Base-by-base conservation (phyloP, 2,797 vertebrate genomes). In the Chelmon rostratus region DNA sequence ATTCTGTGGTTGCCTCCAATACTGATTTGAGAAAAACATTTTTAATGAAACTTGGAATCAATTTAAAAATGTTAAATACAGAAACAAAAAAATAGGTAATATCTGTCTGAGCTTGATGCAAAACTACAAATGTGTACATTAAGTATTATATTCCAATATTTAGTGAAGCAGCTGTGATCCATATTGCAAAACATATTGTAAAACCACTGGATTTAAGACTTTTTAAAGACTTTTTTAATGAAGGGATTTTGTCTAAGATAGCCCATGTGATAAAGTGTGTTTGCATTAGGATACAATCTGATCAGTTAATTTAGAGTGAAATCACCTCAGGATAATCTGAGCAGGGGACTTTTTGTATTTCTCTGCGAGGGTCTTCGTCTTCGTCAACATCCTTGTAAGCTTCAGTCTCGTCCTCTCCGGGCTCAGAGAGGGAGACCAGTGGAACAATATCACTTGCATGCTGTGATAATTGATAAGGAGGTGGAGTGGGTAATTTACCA, bases 321-420 rank as follows among this genome's bases (percentile, higher is more conserved):
- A 28, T 37, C 88, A 99, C 98, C 97, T 97, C 79, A 99, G 95
- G 76, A 99, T 88, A 79, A 99, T 96, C 93, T 99, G 98, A 69
- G 97, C 98, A 42, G 95, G 94, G 33, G 96, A 96, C 80, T 96
- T 98, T 40, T 86, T 91, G 80, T 99, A 96, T 91, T 98, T 98
- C 82, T 96, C 92, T 66, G 96, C 96, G 54, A 99, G 89, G 28
- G 93, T 79, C n/a, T n/a, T n/a, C n/a, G n/a, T n/a, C n/a, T n/a
- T n/a, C n/a, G n/a, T n/a, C n/a, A n/a, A n/a, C n/a, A n/a, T n/a
- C n/a, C n/a, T n/a, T n/a, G n/a, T n/a, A n/a, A n/a, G n/a, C n/a
- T n/a, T n/a, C n/a, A n/a, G n/a, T n/a, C n/a, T n/a, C n/a, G n/a
- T n/a, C n/a, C n/a, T n/a, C n/a, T n/a, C n/a, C n/a, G n/a, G n/a